Evolutionary conservation across 37 sponge, comb jelly and placozoan genomes (phyloP).

Genomic region (Crambe crambe): DNA sequence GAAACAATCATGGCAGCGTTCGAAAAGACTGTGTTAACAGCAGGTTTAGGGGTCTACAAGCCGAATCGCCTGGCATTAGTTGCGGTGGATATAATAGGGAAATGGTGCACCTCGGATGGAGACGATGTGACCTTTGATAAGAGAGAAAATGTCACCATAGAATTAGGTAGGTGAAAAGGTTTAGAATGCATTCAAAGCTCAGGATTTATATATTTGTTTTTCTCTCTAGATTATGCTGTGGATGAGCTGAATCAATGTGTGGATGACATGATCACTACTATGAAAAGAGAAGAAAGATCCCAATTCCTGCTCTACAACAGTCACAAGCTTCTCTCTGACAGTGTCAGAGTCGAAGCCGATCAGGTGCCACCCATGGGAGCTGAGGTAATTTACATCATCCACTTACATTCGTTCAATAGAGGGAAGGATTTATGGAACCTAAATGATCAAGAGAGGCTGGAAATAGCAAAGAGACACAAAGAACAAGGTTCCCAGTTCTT

Average conservation of each 20-base stretch:
- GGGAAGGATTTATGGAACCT: conserved; percentile 62
- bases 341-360: neutral
- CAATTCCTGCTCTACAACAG: neutral
- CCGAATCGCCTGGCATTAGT: conserved; percentile 49
- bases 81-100: conserved; percentile 32
- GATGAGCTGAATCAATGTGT: conserved; percentile 9
- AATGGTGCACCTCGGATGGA: conserved; percentile 5
- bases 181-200: no score
- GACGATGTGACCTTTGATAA: neutral
- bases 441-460: conserved; percentile 15
- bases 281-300: conserved; percentile 47
- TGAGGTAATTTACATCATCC: conserved; percentile 19
- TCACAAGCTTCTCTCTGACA: neutral
- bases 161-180: no score
- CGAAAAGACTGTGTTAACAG: conserved; percentile 18
- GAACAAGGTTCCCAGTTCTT: conserved; percentile 41
- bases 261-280: conserved; percentile 19
- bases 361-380: neutral
- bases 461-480: conserved; percentile 45
- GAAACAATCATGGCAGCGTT: neutral
- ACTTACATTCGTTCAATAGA: conserved; percentile 28
- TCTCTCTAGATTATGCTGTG: conserved; percentile 16
- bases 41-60: conserved; percentile 37
- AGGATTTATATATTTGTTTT: neutral
- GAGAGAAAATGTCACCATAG: neutral